These are phyloP conservation scores for Orestias chungarensis DNA, from an alignment of 2,797 vertebrate genomes.

Conservation along the genomic window DNA sequence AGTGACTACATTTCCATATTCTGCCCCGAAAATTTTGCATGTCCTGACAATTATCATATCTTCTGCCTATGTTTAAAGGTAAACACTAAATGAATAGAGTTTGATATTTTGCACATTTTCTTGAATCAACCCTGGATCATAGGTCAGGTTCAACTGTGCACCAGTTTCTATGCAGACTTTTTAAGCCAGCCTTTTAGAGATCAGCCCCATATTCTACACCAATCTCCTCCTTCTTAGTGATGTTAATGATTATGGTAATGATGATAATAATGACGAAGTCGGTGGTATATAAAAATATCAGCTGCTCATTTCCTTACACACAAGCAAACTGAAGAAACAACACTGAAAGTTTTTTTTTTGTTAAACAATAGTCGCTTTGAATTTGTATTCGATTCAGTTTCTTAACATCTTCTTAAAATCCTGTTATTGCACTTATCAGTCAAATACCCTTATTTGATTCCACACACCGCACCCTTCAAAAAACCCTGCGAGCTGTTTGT, in stretches of 20 bases:
- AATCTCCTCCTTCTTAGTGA: constrained; percentile 41
- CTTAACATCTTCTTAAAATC: constrained; percentile 34
- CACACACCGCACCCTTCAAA: not conserved
- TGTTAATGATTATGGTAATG: constrained; percentile 51
- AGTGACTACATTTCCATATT: no score
- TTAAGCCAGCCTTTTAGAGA: no score
- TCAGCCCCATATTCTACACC: constrained; percentile 39
- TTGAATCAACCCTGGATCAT: no score
- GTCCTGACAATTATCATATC: no score
- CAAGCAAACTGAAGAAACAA: constrained; percentile 12
- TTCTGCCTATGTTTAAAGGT: no score
- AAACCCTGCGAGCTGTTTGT: constrained; percentile 8
- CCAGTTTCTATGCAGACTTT: no score
- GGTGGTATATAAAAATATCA: constrained; percentile 47
- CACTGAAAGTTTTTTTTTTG: constrained; percentile 20
- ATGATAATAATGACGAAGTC: constrained; percentile 51
- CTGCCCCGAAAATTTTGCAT: no score
- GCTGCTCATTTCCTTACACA: constrained; percentile 26
- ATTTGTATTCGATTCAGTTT: constrained; percentile 32
- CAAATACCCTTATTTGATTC: no score
- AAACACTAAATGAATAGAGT: no score
- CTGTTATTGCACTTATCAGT: constrained; percentile 41
- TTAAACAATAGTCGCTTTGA: constrained; percentile 36
- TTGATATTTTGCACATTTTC: no score
- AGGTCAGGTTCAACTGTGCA: no score